phyloP scores from a whole-genome alignment of 2,797 vertebrate genomes.

The Hippopotamyrus pictus region DNA sequence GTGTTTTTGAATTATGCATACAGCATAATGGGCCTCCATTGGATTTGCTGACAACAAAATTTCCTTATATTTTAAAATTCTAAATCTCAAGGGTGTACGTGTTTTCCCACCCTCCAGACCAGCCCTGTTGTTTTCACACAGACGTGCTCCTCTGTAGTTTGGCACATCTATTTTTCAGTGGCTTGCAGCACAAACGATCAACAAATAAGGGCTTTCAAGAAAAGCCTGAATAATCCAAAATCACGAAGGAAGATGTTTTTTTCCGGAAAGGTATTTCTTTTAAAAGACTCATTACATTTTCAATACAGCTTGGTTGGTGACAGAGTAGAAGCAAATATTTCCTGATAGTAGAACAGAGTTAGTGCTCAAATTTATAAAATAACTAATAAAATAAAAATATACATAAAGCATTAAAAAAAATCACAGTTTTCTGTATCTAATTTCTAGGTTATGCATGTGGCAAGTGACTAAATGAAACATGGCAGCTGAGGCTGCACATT shows the following conservation, averaged over 20 bases:
- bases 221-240: constrained; percentile 5
- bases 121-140: background rate
- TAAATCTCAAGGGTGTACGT: constrained; percentile 36
- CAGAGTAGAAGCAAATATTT: background rate
- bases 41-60: constrained; percentile 45
- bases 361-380: background rate
- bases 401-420: background rate
- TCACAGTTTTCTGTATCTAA: background rate
- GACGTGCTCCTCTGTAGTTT: constrained; percentile 2
- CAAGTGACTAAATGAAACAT: background rate
- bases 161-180: background rate
- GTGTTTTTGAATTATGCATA: constrained; percentile 47
- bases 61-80: constrained; percentile 33
- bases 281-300: background rate
- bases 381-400: background rate
- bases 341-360: background rate
- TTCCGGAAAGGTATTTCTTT: background rate
- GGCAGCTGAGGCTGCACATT: background rate
- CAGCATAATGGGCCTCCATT: constrained; percentile 35
- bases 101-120: constrained; percentile 3
- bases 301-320: background rate
- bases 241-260: background rate
- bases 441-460: background rate
- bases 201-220: constrained; percentile 12
- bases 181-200: constrained; percentile 15